Evolutionary conservation across 2,797 vertebrate genomes (phyloP).

Genomic region (Telmatherina bonti): DNA sequence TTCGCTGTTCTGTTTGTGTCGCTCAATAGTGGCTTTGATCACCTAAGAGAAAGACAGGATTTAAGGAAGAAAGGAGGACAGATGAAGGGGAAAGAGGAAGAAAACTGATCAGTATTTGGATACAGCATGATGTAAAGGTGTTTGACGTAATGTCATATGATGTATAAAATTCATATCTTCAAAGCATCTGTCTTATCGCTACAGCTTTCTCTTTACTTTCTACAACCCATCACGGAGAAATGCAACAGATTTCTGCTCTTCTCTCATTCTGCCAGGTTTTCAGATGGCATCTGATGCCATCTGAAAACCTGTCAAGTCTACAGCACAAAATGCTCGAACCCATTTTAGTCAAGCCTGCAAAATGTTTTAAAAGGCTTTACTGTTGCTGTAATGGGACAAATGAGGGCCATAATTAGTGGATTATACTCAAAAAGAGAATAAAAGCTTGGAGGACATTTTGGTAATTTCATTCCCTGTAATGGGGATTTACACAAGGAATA

Average conservation of each 20-base stretch:
- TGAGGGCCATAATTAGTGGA: conserved; percentile 51
- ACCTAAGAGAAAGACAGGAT: conserved; percentile 80
- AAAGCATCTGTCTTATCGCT: conserved; percentile 22
- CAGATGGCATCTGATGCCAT: too few species aligned
- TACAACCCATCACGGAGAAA: conserved; percentile 11
- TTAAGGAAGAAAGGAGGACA: background rate
- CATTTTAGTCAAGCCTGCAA: conserved; percentile 21
- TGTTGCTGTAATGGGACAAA: conserved; percentile 57
- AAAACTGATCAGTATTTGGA: conserved; percentile 20
- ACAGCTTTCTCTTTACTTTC: conserved; percentile 18
- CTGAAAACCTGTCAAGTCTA: background rate
- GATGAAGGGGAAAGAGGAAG: background rate
- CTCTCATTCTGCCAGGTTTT: conserved; percentile 3
- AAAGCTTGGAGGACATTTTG: conserved; percentile 34
- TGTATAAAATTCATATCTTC: conserved; percentile 17
- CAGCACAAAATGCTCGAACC: conserved; percentile 2
- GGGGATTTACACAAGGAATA: conserved; percentile 8
- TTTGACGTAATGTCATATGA: background rate
- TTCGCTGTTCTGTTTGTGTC: conserved; percentile 96
- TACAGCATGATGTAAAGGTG: background rate
- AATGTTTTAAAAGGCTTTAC: conserved; percentile 70
- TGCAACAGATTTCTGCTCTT: background rate
- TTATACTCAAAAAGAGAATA: conserved; percentile 53
- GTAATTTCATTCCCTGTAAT: conserved; percentile 53
- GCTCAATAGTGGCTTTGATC: conserved; percentile 92